phyloP scores from a whole-genome alignment of 2,888 invertebrate genomes.

The Spicauda simplicius region DNA sequence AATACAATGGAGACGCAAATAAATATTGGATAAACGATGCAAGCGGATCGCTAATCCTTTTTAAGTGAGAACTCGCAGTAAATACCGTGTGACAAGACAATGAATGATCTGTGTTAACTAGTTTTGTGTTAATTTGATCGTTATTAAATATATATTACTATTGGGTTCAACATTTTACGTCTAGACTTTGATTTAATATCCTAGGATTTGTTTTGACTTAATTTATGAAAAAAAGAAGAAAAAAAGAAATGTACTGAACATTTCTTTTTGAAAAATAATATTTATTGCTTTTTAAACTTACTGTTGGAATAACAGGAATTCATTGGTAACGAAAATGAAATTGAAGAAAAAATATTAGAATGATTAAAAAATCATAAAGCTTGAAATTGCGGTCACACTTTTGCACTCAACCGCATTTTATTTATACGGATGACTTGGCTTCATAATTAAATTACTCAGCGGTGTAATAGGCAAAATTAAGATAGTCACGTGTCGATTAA shows the following conservation, averaged over 20 bases:
- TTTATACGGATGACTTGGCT: constrained; percentile 33
- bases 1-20: constrained; percentile 77
- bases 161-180: too few species aligned
- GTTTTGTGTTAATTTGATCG: too few species aligned
- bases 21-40: constrained; percentile 78
- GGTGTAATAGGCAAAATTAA: constrained; percentile 71
- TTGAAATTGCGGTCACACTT: constrained; percentile 14
- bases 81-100: constrained; percentile 42
- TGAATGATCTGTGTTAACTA: constrained; percentile 12
- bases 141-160: too few species aligned
- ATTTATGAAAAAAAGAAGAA: too few species aligned
- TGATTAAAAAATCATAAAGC: neutral
- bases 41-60: constrained; percentile 67
- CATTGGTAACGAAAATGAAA: neutral
- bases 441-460: constrained; percentile 56
- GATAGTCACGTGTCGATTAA: constrained; percentile 75
- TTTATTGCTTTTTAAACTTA: too few species aligned
- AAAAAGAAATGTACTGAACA: too few species aligned
- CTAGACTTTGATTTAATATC: too few species aligned
- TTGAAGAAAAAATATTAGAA: neutral
- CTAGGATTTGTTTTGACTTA: too few species aligned
- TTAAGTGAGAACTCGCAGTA: constrained; percentile 64
- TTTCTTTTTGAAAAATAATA: too few species aligned
- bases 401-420: constrained; percentile 24
- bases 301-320: too few species aligned